Evolutionary conservation across 2,113 vertebrate genomes (phyloP).

Genomic region (Sander lucioperca): DNA sequence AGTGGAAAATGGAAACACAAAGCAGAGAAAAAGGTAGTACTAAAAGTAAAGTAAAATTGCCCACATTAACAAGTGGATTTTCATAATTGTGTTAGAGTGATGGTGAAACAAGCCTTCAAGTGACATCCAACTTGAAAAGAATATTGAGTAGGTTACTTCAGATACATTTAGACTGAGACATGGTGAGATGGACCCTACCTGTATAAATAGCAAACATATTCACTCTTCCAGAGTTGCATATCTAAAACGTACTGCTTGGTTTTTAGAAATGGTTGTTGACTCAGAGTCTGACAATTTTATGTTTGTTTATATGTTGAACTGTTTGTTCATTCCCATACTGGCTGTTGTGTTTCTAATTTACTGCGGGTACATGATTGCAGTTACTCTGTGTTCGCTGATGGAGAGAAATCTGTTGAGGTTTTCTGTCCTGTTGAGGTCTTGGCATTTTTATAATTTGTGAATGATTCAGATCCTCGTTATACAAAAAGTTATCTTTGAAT

Average conservation of each 20-base stretch:
- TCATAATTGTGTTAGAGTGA: not conserved
- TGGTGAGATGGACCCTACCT: not conserved
- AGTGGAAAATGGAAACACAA: not conserved
- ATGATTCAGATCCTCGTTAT: slow-evolving; percentile 62
- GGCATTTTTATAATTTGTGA: slow-evolving; percentile 60
- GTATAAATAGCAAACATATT: slow-evolving; percentile 2
- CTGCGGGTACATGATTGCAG: slow-evolving; percentile 27
- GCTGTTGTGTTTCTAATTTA: slow-evolving; percentile 49
- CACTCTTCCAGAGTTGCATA: not conserved
- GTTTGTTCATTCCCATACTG: slow-evolving; percentile 33
- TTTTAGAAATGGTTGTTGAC: slow-evolving; percentile 45
- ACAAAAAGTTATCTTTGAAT: slow-evolving; percentile 53
- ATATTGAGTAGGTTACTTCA: not conserved
- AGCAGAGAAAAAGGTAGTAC: no score
- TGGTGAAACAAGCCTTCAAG: not conserved
- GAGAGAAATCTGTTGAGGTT: slow-evolving; percentile 44
- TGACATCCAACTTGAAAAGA: not conserved
- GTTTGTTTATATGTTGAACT: slow-evolving; percentile 37
- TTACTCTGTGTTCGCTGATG: slow-evolving; percentile 36
- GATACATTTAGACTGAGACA: slow-evolving; percentile 1
- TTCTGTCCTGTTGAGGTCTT: slow-evolving; percentile 47
- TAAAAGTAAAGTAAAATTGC: no score
- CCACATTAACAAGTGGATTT: not conserved
- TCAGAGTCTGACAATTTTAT: slow-evolving; percentile 26
- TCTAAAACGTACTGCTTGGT: not conserved